Evolutionary conservation across 2,797 vertebrate species (phyloP), one percentile per base, ranked within the genome.

Genomic region (Bovichtus variegatus): DNA sequence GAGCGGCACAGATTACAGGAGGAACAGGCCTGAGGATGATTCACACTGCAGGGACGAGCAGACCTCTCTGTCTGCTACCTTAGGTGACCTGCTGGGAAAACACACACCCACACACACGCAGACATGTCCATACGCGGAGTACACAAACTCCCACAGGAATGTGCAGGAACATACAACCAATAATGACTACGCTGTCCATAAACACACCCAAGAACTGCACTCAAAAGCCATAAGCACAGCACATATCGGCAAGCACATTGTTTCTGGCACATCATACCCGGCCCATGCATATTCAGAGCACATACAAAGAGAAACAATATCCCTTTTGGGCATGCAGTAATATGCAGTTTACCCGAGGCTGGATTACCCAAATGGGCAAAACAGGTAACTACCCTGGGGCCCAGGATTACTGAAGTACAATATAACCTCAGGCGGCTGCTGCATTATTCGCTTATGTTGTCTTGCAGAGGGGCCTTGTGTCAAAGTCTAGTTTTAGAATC

Each of bases 11-110:
- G 84, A 89, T 81, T 84, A 86, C 49, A 54, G 41, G 18, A 44
- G 21, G 46, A 82, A 79, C 72, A 61, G 71, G 77, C 85, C 83
- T 50, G 51, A 77, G 82, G 87, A 90, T 75, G 84, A 78, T 73
- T 87, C 76, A 76, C 38, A 16, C 61, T 49, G 71, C 59, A 62
- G 29, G 66, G 55, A 81, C 40, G 5, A 62, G 46, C 74, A 74
- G 61, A 69, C 68, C 15, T 65, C 73, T 71, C 66, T 55, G 62
- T 90, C 84, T 82, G 78, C 75, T 85, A 86, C 87, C 89, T 89
- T 6, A 85, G 72, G 41, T 88, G 77, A 89, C 83, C 82, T 76
- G 74, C 27, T 74, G 66, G 83, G 60, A 84, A 68, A 40, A 66
- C 63, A 73, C 55, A 72, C 55, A 68, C 64, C 38, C 61, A 60